Base-by-base conservation (phyloP, 2,113 vertebrate species). In the Todiramphus saurophagus region DNA sequence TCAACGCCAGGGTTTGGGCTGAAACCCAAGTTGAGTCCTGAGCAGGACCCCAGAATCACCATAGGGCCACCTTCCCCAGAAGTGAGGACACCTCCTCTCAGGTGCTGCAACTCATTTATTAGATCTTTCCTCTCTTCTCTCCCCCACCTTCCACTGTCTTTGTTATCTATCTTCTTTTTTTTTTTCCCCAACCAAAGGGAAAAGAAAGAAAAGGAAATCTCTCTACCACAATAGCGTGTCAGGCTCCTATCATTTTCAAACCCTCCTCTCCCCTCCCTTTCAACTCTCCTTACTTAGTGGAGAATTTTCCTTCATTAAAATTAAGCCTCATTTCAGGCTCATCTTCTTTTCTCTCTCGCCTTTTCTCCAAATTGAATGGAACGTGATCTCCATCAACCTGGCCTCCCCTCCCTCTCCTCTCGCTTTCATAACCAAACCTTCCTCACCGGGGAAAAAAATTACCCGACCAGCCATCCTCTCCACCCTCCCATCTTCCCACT, bases 291-390 rank as follows among this genome's bases (percentile, higher is more conserved):
- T 92, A 95, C 97, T 97, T 94, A 95, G 96, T 79, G 2, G 96
- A 96, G 94, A 97, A 98, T 97, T 98, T 97, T 88, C 89, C 97
- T 97, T 98, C 97, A 97, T 98, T 98, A 98, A 98, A 98, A 98
- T 97, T 97, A 98, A 97, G 97, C 92, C 83, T 98, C 90, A 94
- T 97, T 98, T 97, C 96, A 97, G 87, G 82, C 92, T 97, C 93
- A 96, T 97, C 97, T 96, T 97, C 92, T 96, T 97, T 96, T 96
- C 90, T 96, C 91, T 80, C 96, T 93, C 88, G 91, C 84, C 95
- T 95, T 93, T 96, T 94, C 97, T 97, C 97, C 96, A 96, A 97
- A 96, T 82, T 93, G 94, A 98, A 95, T 75, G 74, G 85, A 97
- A 94, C 44, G 56, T 92, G 94, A 96, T 95, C 95, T 96, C 93